A percentile compares a stretch with the other conserved stretches of the same genome.
phyloP scores from a whole-genome alignment of 2,797 vertebrate species.

The Scyliorhinus canicula region DNA sequence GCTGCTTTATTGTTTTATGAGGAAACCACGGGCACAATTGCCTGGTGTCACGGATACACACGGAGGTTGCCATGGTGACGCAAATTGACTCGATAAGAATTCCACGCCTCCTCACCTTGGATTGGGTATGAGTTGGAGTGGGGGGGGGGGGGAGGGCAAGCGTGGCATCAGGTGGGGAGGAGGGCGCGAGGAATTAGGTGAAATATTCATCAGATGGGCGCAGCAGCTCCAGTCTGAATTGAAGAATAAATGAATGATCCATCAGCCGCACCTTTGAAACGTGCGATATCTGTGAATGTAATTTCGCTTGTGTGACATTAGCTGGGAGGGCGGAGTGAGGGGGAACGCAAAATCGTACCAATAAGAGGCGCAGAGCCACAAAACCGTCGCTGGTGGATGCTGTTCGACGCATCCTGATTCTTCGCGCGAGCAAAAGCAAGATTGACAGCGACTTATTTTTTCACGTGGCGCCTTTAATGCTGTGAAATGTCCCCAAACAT shows the following conservation, averaged over 20 bases:
- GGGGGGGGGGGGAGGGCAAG: too few relatives aligned
- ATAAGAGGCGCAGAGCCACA: not conserved
- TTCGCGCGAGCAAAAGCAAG: not conserved
- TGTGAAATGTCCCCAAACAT: not conserved
- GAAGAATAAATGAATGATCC: not conserved
- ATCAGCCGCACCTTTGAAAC: not conserved
- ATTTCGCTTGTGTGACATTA: not conserved
- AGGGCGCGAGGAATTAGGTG: not conserved
- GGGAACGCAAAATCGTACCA: too few relatives aligned
- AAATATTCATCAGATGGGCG: not conserved
- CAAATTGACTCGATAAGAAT: not conserved
- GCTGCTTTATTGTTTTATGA: not conserved
- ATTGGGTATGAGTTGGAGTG: not conserved
- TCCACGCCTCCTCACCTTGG: too few relatives aligned
- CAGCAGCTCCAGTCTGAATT: not conserved
- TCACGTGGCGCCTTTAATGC: not conserved
- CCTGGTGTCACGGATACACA: not conserved
- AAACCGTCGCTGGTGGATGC: not conserved
- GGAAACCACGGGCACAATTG: not conserved
- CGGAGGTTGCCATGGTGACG: not conserved
- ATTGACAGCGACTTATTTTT: not conserved
- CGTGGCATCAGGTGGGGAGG: not conserved
- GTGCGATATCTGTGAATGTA: not conserved
- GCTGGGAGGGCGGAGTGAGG: too few relatives aligned
- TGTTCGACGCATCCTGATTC: not conserved